Evolutionary conservation across 2,888 invertebrate species (phyloP), one percentile per base, ranked within the genome.

Genomic region (Amphiduros pacificus): DNA sequence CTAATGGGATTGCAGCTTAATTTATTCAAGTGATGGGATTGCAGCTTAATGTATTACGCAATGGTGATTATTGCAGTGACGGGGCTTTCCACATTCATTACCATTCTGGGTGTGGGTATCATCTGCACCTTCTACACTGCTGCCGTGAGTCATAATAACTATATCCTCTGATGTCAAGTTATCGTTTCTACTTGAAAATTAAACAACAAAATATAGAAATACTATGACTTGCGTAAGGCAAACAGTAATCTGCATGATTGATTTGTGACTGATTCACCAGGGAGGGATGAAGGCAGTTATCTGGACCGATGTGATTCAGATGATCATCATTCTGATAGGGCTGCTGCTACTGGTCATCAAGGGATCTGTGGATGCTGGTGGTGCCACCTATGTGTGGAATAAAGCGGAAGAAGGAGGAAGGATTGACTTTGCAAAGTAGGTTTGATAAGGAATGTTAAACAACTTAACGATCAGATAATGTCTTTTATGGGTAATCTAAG

Each of bases 211-310:
- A n/a, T n/a, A n/a, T n/a, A n/a, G n/a, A n/a, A n/a, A n/a, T n/a
- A n/a, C n/a, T n/a, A n/a, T n/a, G n/a, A n/a, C n/a, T n/a, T n/a
- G n/a, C n/a, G n/a, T n/a, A n/a, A n/a, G n/a, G n/a, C n/a, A n/a
- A n/a, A n/a, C n/a, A n/a, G n/a, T n/a, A n/a, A n/a, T n/a, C n/a
- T n/a, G n/a, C n/a, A n/a, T n/a, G n/a, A n/a, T n/a, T n/a, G n/a
- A n/a, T n/a, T n/a, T n/a, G n/a, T n/a, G n/a, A n/a, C n/a, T n/a
- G n/a, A n/a, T n/a, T n/a, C n/a, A n/a, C n/a, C 60, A 79, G 79
- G 79, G 81, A 17, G 80, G 81, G 29, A 77, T 78, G 58, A 70
- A 71, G 54, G 78, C 78, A 5, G 80, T 78, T 24, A 76, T 81
- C 24, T 74, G 75, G 72, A 82, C 80, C 2, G 77, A 77, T 50